phyloP scores from a whole-genome alignment of 2,113 vertebrate species.

The Forbesichthys papilliferus region DNA sequence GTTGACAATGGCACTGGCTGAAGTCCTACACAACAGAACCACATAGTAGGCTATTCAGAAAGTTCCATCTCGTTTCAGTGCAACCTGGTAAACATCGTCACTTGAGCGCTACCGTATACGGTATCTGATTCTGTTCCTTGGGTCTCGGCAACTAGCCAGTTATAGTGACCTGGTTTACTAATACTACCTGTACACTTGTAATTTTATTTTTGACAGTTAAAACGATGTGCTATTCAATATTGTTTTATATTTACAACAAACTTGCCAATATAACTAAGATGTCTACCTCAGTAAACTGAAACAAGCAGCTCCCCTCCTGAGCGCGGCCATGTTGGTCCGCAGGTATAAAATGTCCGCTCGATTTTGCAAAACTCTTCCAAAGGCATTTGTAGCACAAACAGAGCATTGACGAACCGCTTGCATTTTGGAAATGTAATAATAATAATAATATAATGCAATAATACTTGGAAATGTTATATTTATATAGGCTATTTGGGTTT shows the following conservation, averaged over 20 bases:
- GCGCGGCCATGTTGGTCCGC: conserved; percentile 66
- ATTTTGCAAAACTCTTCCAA: conserved; percentile 42
- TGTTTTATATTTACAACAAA: not conserved
- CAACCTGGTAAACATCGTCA: too few species aligned
- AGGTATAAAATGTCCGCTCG: conserved; percentile 54
- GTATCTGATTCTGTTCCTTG: too few species aligned
- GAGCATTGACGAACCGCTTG: conserved; percentile 61
- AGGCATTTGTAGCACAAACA: conserved; percentile 52
- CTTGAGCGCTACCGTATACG: too few species aligned
- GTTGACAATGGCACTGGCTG: conserved; percentile 37
- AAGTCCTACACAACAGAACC: conserved; percentile 40
- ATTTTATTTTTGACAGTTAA: not conserved
- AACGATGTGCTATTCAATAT: too few species aligned
- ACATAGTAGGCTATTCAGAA: not conserved
- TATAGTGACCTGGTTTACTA: too few species aligned
- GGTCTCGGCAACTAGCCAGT: too few species aligned
- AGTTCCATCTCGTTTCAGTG: too few species aligned
- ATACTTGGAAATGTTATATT: not conserved
- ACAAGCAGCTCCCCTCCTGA: conserved; percentile 30
- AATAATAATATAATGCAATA: not conserved
- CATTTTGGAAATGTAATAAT: conserved; percentile 27
- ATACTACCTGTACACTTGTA: too few species aligned
- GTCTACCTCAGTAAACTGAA: conserved; percentile 66
- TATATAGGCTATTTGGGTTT: not conserved
- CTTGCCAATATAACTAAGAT: not conserved